These are phyloP conservation scores for Temnothorax ravouxi DNA, from an alignment of 2,888 invertebrate species.

Conservation along the genomic window DNA sequence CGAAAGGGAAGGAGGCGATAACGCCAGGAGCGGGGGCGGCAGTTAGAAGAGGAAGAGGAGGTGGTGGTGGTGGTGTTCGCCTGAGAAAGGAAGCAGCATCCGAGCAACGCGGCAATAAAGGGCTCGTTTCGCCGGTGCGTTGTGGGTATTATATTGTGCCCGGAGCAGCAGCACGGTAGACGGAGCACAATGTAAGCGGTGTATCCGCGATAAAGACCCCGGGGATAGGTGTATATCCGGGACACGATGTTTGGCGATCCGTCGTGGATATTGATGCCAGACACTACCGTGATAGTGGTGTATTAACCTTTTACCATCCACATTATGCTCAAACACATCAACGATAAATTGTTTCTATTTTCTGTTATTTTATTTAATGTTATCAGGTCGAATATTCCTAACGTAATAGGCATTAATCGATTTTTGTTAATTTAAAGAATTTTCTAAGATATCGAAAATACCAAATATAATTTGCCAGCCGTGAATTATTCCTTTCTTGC, in stretches of 20 bases:
- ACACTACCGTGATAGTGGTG: not conserved
- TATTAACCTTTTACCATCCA: not conserved
- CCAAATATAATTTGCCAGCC: not conserved
- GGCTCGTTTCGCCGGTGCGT: conserved; percentile 78
- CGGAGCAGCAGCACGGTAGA: conserved; percentile 58
- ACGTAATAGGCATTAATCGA: not conserved
- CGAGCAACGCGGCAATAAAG: conserved; percentile 82
- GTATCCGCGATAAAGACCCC: conserved; percentile 70
- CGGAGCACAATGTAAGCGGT: conserved; percentile 65
- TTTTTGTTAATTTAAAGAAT: not conserved
- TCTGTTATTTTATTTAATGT: not conserved
- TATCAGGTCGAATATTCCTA: not conserved
- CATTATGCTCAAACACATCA: not conserved
- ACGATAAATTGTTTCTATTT: not conserved
- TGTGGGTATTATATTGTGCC: conserved; percentile 71
- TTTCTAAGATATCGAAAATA: not conserved
- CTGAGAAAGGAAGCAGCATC: conserved; percentile 85
- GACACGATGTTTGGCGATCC: conserved; percentile 54
- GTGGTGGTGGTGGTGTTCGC: conserved; percentile 69
- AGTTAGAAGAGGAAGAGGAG: conserved; percentile 52
- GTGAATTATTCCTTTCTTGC: not conserved
- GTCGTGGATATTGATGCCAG: conserved; percentile 43
- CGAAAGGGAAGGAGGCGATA: conserved; percentile 57
- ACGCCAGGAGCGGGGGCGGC: conserved; percentile 45
- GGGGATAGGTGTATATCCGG: conserved; percentile 56